Conservation (phyloP, 2,888 invertebrate genomes). For the Aromia moschata region DNA sequence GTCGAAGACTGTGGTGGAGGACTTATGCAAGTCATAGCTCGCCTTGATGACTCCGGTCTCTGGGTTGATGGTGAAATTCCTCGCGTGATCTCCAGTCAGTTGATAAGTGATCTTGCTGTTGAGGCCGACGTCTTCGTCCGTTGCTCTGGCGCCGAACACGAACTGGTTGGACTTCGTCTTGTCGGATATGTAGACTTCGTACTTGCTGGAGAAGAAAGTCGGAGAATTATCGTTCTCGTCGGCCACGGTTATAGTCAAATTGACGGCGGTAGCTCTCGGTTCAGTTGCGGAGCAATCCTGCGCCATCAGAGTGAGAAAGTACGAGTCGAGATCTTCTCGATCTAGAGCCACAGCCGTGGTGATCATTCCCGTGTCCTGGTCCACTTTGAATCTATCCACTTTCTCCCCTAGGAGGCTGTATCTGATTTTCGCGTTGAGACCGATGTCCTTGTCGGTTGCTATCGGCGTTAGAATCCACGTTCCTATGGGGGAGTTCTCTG, state of each 20-base stretch:
- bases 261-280: slow-evolving; percentile 83
- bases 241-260: slow-evolving; percentile 79
- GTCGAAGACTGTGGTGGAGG: slow-evolving; percentile 71
- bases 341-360: slow-evolving; percentile 78
- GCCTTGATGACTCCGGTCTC: slow-evolving; percentile 90
- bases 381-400: slow-evolving; percentile 80
- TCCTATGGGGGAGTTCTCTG: slow-evolving; percentile 84
- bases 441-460: slow-evolving; percentile 85
- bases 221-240: slow-evolving; percentile 91
- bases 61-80: slow-evolving; percentile 79
- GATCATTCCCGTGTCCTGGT: slow-evolving; percentile 82
- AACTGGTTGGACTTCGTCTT: slow-evolving; percentile 83
- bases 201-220: slow-evolving; percentile 76
- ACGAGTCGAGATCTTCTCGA: slow-evolving; percentile 79
- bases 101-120: slow-evolving; percentile 86
- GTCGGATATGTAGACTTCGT: slow-evolving; percentile 85
- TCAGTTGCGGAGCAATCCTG: slow-evolving; percentile 89
- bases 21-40: slow-evolving; percentile 71
- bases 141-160: slow-evolving; percentile 89
- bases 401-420: slow-evolving; percentile 86
- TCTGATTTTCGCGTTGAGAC: slow-evolving; percentile 86
- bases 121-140: slow-evolving; percentile 81
- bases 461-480: slow-evolving; percentile 80
- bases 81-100: slow-evolving; percentile 80
- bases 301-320: slow-evolving; percentile 85